Percentiles rank a stretch among this genome's conserved stretches.
Conservation (phyloP, 2,797 vertebrate genomes). For the Xerus rutilus region DNA sequence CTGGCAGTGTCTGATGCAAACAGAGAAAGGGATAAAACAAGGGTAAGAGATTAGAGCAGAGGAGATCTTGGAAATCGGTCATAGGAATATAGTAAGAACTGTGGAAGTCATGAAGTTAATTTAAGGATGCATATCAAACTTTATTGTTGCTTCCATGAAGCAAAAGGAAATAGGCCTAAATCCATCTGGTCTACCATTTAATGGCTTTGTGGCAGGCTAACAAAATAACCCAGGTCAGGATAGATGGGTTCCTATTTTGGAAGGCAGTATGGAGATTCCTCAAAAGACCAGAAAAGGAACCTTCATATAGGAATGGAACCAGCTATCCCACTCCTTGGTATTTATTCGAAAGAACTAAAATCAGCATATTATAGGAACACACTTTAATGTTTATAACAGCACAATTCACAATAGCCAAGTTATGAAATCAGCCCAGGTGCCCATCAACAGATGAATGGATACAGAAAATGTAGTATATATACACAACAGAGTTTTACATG, state of each 20-base stretch:
- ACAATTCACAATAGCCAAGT: too few species aligned
- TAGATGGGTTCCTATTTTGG: neutral
- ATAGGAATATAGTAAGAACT: neutral
- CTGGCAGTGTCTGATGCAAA: neutral
- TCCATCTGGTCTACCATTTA: neutral
- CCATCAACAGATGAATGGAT: too few species aligned
- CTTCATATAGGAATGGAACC: too few species aligned
- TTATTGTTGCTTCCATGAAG: neutral
- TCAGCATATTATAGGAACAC: too few species aligned
- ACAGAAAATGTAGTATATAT: too few species aligned
- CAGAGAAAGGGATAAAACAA: neutral
- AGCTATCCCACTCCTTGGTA: too few species aligned
- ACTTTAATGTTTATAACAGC: too few species aligned
- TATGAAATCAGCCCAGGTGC: too few species aligned
- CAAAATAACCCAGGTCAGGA: neutral
- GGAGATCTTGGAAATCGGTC: neutral
- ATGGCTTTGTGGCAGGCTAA: neutral
- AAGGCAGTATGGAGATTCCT: too few species aligned
- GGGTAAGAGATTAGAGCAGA: neutral
- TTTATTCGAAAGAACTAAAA: too few species aligned
- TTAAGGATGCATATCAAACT: neutral
- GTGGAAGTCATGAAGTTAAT: neutral
- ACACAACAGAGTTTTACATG: too few species aligned
- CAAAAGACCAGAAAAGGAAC: too few species aligned
- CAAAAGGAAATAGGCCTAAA: constrained; percentile 17